phyloP scores from a whole-genome alignment of 2,113 vertebrate genomes.

The Microcebus murinus region DNA sequence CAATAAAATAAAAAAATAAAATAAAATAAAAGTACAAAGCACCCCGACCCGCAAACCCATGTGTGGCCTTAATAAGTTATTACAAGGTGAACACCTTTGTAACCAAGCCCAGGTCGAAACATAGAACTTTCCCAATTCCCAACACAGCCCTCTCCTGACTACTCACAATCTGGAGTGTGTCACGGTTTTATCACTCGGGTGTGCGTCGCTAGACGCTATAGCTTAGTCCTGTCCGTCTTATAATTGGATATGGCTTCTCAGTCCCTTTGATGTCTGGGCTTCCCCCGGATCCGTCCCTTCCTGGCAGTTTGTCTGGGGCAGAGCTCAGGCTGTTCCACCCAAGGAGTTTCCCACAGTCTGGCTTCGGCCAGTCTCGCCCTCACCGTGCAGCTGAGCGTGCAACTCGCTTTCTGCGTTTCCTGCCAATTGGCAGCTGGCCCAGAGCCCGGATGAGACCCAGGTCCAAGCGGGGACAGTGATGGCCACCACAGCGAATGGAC shows the following conservation, averaged over 20 bases:
- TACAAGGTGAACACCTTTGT: not conserved
- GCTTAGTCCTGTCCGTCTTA: not conserved
- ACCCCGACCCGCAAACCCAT: not conserved
- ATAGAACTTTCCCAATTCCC: not conserved
- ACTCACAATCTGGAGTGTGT: not conserved
- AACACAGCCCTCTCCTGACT: not conserved
- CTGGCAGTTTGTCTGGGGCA: not conserved
- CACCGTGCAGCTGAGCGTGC: not conserved
- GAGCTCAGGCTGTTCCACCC: not conserved
- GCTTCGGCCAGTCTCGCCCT: not conserved
- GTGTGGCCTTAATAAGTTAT: not conserved
- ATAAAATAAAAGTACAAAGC: not conserved
- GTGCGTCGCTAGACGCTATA: not conserved
- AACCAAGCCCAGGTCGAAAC: not conserved
- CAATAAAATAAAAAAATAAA: too few species aligned
- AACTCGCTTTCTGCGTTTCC: not conserved
- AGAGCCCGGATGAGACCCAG: not conserved
- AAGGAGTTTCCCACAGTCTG: not conserved
- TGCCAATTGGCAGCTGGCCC: not conserved
- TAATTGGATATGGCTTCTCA: not conserved
- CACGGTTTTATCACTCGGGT: not conserved
- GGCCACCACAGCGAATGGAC: not conserved
- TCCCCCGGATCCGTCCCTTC: not conserved
- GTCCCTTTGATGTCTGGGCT: not conserved
- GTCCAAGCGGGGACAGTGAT: not conserved